Evolutionary conservation across 2,797 vertebrate genomes (phyloP), one percentile per base, ranked within the genome.

Genomic region (Acanthurus lineatus): DNA sequence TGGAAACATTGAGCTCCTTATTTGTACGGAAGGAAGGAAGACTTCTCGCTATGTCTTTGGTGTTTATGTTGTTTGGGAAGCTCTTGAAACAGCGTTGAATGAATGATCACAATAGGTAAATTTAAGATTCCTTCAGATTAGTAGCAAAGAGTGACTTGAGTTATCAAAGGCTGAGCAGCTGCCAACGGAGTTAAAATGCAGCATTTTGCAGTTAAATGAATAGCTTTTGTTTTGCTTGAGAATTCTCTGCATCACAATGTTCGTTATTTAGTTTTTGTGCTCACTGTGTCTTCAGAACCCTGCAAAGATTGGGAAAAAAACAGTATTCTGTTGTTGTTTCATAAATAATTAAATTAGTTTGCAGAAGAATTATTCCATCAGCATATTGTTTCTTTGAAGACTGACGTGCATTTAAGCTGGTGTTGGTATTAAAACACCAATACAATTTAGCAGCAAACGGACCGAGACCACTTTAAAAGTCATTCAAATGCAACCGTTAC

Each of bases 61-160:
- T 60, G 77, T 86, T 85, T 73, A 69, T 1, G 38, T 42, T 82
- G 44, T 77, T 74, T 63, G 69, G 45, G 32, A 48, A 22, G 54
- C 53, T 82, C 49, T 81, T 53, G 64, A 81, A 72, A 69, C 32
- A 52, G 71, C 9, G 42, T 71, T 79, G 52, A 87, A 87, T 74
- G 68, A 79, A 76, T 53, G 51, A 84, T 79, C 67, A 79, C 72
- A 69, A 86, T 56, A 53, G 78, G 17, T 60, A 64, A 42, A 85
- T 86, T 81, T 60, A 60, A 38, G 66, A 88, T 86, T 78, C 64
- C 65, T 66, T 90, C 58, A 74, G 71, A 85, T 78, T 82, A 70
- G 79, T 73, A 85, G 60, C 22, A 67, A 76, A 82, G 59, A 58
- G 35, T 59, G 58, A 45, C 38, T 71, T 48, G n/a, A 76, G 60